A percentile compares a stretch with the other conserved stretches of the same genome.
Evolutionary conservation across 2,797 vertebrate species (phyloP).

Genomic region (Prionace glauca): DNA sequence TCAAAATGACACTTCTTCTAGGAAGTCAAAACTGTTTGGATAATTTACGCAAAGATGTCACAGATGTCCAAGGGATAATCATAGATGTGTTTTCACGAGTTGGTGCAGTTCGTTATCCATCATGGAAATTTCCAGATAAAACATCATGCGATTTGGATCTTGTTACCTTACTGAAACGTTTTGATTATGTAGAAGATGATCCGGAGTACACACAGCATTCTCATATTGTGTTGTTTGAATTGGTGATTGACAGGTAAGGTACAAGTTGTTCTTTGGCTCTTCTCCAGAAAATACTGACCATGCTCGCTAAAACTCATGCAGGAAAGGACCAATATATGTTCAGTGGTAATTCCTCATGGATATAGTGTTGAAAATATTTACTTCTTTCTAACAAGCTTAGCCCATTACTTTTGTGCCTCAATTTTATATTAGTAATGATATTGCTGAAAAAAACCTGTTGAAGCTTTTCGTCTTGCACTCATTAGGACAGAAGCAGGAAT

Average conservation of each 20-base stretch:
- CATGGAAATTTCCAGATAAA: constrained; percentile 90
- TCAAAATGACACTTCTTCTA: constrained; percentile 65
- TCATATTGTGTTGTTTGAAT: constrained; percentile 75
- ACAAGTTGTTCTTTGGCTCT: constrained; percentile 33
- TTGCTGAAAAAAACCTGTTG: too few relatives aligned
- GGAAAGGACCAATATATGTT: neutral
- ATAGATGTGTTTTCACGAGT: constrained; percentile 74
- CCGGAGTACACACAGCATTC: constrained; percentile 77
- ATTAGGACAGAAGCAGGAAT: too few relatives aligned
- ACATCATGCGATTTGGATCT: constrained; percentile 77
- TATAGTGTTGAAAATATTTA: neutral
- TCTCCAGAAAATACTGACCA: neutral
- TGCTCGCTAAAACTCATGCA: neutral
- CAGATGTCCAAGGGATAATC: constrained; percentile 75
- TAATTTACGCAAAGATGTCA: constrained; percentile 71
- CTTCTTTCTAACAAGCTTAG: neutral
- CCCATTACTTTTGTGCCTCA: neutral
- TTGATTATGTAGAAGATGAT: constrained; percentile 70
- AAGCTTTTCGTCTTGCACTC: too few relatives aligned
- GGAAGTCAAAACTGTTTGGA: constrained; percentile 73
- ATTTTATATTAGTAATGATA: neutral
- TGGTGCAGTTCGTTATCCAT: constrained; percentile 68
- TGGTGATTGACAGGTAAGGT: constrained; percentile 80
- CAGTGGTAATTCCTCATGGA: neutral
- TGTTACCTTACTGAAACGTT: constrained; percentile 70